Evolutionary conservation across 2,797 vertebrate genomes (phyloP).

Genomic region (Avahi laniger): DNA sequence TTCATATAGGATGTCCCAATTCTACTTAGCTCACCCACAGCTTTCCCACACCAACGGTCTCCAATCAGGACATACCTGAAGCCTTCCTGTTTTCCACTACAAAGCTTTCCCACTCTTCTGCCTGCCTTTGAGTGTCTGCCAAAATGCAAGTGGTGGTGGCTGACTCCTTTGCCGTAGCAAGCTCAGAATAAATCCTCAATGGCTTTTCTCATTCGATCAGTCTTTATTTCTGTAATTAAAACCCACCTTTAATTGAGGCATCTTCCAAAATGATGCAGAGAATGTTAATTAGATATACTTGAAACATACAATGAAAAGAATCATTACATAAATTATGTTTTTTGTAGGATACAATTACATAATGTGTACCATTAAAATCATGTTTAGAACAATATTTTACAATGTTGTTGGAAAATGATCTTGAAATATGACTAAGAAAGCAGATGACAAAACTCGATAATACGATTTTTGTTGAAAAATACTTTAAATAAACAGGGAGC

Average conservation of each 20-base stretch:
- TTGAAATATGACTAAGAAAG: constrained; percentile 21
- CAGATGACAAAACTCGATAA: neutral
- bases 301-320: neutral
- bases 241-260: neutral
- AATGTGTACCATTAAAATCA: neutral
- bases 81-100: neutral
- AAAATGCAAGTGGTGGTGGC: neutral
- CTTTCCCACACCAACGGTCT: neutral
- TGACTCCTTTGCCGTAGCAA: neutral
- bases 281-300: neutral
- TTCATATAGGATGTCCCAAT: neutral
- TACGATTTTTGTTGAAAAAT: neutral
- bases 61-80: neutral
- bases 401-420: neutral
- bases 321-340: neutral
- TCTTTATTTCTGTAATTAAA: neutral
- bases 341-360: neutral
- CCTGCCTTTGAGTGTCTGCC: neutral
- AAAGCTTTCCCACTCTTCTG: neutral
- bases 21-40: no score
- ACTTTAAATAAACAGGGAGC: neutral
- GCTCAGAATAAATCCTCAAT: neutral
- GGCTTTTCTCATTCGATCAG: neutral
- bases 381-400: neutral
- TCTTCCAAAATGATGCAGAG: neutral